A percentile compares a stretch with the other conserved stretches of the same genome.
These are phyloP conservation scores for Halichoeres trimaculatus DNA, from an alignment of 2,113 vertebrate species.

Conservation along the genomic window DNA sequence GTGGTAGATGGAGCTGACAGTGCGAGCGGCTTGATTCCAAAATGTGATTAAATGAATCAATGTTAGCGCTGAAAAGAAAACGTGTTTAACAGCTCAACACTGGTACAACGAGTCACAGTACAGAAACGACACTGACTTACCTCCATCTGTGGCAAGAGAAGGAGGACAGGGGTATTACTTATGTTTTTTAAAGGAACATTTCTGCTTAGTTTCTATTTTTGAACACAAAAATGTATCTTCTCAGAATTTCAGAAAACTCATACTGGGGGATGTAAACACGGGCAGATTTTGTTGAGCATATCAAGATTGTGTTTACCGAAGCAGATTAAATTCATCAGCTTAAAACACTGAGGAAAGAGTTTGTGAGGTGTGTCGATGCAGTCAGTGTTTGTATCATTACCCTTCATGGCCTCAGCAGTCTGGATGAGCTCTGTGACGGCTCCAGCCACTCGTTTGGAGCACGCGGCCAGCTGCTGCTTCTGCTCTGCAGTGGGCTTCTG, in stretches of 20 bases:
- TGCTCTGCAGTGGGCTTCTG: slow-evolving; percentile 92
- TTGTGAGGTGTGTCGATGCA: background rate
- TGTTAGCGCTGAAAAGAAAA: slow-evolving; percentile 42
- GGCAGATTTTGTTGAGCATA: background rate
- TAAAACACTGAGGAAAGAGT: slow-evolving; percentile 1
- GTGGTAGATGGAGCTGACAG: slow-evolving; percentile 26
- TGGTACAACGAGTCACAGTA: slow-evolving; percentile 53
- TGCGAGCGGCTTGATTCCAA: slow-evolving; percentile 38
- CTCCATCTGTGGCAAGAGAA: slow-evolving; percentile 84
- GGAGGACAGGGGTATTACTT: slow-evolving; percentile 74
- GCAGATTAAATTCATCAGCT: background rate
- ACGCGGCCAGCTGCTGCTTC: slow-evolving; percentile 90
- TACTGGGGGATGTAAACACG: slow-evolving; percentile 11
- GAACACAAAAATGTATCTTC: background rate
- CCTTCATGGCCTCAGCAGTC: slow-evolving; percentile 98
- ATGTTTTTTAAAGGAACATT: slow-evolving; percentile 39
- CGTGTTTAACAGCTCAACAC: slow-evolving; percentile 47
- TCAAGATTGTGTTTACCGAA: slow-evolving; percentile 8
- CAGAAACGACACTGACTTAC: slow-evolving; percentile 78
- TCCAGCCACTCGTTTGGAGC: slow-evolving; percentile 92
- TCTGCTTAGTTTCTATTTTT: slow-evolving; percentile 17
- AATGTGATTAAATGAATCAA: slow-evolving; percentile 48
- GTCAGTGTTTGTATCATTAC: slow-evolving; percentile 66
- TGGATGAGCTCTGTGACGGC: slow-evolving; percentile 98
- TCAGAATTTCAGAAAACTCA: background rate